Evolutionary conservation across 2,113 vertebrate genomes (phyloP).

Genomic region (Sorex araneus): DNA sequence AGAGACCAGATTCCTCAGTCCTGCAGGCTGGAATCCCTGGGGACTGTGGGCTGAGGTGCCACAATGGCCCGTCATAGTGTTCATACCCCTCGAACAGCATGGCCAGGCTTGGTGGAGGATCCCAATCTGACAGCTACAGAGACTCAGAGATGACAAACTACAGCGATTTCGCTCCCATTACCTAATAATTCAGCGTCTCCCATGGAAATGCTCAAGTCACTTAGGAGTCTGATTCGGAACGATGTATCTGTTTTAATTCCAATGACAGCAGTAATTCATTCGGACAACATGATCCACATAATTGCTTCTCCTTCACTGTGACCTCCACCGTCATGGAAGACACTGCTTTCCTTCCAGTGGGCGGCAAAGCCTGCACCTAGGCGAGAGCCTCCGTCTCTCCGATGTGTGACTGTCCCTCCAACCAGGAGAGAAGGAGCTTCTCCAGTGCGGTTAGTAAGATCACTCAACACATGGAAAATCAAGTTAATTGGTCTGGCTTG

Average conservation of each 20-base stretch:
- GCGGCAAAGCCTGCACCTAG: too few relatives aligned
- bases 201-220: constrained; percentile 73
- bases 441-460: constrained; percentile 5
- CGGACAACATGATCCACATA: constrained; percentile 66
- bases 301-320: constrained; percentile 64
- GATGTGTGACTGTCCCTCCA: not conserved
- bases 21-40: too few relatives aligned
- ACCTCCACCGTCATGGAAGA: constrained; percentile 41
- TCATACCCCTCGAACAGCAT: not conserved
- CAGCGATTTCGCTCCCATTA: constrained; percentile 78
- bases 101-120: constrained; percentile 27
- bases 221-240: constrained; percentile 75
- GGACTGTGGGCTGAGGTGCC: not conserved
- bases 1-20: constrained; percentile 43
- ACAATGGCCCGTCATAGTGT: not conserved
- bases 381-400: not conserved
- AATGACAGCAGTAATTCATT: constrained; percentile 78
- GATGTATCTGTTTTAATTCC: constrained; percentile 78
- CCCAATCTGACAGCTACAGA: constrained; percentile 48
- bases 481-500: not conserved
- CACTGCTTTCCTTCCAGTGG: not conserved
- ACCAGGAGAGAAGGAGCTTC: not conserved
- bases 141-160: constrained; percentile 78
- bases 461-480: not conserved
- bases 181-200: constrained; percentile 73